These are phyloP conservation scores for Neoaliturus tenellus DNA, from an alignment of 2,888 invertebrate genomes.

Conservation along the genomic window DNA sequence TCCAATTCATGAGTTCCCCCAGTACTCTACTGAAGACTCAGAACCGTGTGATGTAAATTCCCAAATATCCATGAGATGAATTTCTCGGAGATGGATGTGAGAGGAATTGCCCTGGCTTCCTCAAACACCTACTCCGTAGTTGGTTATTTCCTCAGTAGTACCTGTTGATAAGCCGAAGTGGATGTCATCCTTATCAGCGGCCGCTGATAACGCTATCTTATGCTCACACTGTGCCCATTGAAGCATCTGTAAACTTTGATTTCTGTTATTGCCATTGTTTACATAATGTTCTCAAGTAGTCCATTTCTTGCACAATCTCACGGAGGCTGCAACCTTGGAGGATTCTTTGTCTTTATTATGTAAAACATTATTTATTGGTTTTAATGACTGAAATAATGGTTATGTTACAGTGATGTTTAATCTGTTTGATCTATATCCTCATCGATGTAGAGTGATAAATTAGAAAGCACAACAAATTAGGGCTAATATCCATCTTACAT, in stretches of 20 bases:
- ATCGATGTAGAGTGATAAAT: no score
- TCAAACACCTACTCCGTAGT: not conserved
- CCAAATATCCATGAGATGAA: no score
- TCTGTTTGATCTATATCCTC: no score
- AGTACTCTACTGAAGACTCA: no score
- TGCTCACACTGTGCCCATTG: slow-evolving; percentile 45
- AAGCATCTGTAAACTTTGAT: slow-evolving; percentile 50
- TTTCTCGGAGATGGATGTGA: no score
- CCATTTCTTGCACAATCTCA: slow-evolving; percentile 10
- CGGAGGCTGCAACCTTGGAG: not conserved
- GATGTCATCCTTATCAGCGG: slow-evolving; percentile 37
- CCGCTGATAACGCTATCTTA: slow-evolving; percentile 40
- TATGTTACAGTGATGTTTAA: no score
- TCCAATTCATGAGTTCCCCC: no score
- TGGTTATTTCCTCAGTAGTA: slow-evolving; percentile 36
- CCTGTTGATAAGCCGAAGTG: slow-evolving; percentile 48
- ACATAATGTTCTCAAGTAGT: slow-evolving; percentile 38
- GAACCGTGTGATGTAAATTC: no score
- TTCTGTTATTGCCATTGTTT: slow-evolving; percentile 45
- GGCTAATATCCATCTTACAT: no score
- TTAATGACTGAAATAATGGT: no score
- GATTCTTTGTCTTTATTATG: not conserved
- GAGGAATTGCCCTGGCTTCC: not conserved
- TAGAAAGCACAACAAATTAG: no score
- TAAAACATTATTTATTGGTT: no score